Base-by-base conservation (phyloP, 1,140 invertebrate genomes). In the Bombus sylvicola region DNA sequence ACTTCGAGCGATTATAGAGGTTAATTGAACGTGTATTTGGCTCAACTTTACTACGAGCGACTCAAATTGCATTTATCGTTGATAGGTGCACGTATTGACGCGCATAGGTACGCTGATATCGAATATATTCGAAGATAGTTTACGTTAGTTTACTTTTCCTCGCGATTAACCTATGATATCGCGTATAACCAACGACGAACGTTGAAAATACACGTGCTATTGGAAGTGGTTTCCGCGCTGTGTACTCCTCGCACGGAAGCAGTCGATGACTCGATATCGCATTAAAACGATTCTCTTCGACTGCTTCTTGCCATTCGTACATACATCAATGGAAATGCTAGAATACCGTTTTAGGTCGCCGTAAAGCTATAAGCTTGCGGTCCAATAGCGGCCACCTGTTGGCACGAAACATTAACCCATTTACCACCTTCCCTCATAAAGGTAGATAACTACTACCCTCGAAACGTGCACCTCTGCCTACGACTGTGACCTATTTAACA, bases 401-500 rank as follows among this genome's bases (percentile, higher is more conserved):
- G 94, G 92, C 91, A 92, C 91, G 91, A 95, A 94, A 95, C 94
- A 95, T 95, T 95, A 95, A 95, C 93, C 94, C 92, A 94, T 95
- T 94, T 94, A 94, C 93, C 92, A 92, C 90, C 90, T 91, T 92
- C 92, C 31, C 87, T 93, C 92, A 94, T 95, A 94, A 94, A 94
- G 92, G 92, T 94, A 91, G 90, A 92, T 92, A 92, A 87, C 74
- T 83, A 47, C 59, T 28, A 84, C 25, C 31, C 81, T 89, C 62
- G 73, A 87, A 89, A 59, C 75, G 47, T 53, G 43, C 34, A 6
- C 62, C 73, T 71, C 76, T 89, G 77, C 74, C 62, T 73, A 86
- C 72, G 59, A 83, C 6, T 22, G 64, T 41, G 73, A 73, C 59
- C 37, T 87, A 72, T 85, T 85, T 85, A 69, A 85, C 69, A 81